These are phyloP conservation scores for Muricea muricata DNA, from an alignment of 92 coral and sea anemone species.

Conservation along the genomic window DNA sequence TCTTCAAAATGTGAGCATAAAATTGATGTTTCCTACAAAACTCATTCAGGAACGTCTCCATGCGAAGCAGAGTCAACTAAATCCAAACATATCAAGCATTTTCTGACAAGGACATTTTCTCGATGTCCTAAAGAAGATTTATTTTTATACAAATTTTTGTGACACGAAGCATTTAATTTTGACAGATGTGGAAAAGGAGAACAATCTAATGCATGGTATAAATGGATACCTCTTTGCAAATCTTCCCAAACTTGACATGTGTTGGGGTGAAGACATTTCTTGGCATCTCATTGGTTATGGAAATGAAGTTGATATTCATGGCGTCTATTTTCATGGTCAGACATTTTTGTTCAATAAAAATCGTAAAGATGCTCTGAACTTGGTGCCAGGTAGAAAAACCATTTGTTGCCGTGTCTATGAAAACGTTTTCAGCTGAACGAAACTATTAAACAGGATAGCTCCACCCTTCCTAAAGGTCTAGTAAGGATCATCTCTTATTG, in stretches of 20 bases:
- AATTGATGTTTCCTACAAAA: too few species aligned
- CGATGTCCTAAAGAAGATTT: too few species aligned
- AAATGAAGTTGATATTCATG: conserved; percentile 93
- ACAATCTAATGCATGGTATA: conserved; percentile 91
- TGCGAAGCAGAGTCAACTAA: too few species aligned
- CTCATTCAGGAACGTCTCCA: too few species aligned
- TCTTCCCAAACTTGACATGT: conserved; percentile 74
- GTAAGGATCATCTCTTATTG: too few species aligned
- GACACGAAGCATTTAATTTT: neutral
- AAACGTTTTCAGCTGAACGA: too few species aligned
- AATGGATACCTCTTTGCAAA: conserved; percentile 84
- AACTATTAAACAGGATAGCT: too few species aligned
- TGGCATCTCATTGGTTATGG: conserved; percentile 95
- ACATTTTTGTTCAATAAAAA: conserved; percentile 72
- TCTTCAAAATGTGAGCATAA: too few species aligned
- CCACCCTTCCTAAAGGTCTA: too few species aligned
- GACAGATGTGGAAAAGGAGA: conserved; percentile 60
- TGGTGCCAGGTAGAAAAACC: conserved; percentile 91
- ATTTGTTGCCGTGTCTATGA: too few species aligned
- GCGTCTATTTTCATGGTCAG: conserved; percentile 84
- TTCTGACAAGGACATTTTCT: too few species aligned
- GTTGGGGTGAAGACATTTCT: conserved; percentile 69
- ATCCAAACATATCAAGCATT: too few species aligned
- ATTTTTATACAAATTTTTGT: neutral
- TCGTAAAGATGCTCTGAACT: conserved; percentile 79